These are phyloP conservation scores for Nyctereutes procyonoides DNA, from an alignment of 2,113 vertebrate genomes.

Conservation along the genomic window DNA sequence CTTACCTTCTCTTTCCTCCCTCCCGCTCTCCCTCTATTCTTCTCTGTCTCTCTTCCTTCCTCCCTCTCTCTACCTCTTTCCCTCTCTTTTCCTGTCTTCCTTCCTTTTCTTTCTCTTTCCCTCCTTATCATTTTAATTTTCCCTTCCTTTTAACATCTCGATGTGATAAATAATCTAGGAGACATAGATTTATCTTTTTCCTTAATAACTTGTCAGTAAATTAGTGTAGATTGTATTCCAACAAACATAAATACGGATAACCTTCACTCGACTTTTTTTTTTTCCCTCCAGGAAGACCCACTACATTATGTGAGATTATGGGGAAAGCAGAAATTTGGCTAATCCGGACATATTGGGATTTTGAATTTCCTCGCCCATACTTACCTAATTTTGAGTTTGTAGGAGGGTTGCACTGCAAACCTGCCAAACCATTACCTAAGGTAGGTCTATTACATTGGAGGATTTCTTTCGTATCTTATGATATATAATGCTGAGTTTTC, in stretches of 20 bases:
- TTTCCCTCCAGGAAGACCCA: slow-evolving; percentile 88
- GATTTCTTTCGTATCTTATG: background rate
- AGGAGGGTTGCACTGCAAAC: slow-evolving; percentile 94
- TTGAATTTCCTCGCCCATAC: slow-evolving; percentile 93
- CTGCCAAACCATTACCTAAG: slow-evolving; percentile 92
- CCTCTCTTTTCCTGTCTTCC: background rate
- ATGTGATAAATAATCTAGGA: background rate
- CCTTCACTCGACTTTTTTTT: background rate
- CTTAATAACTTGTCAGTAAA: background rate
- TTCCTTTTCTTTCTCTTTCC: background rate
- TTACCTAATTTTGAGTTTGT: slow-evolving; percentile 95
- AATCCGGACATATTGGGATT: slow-evolving; percentile 95
- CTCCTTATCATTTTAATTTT: background rate
- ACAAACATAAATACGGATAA: background rate
- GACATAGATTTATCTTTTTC: background rate
- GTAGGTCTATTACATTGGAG: slow-evolving; percentile 74
- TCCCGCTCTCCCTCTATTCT: too few species aligned
- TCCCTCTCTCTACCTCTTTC: background rate
- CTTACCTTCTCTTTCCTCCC: background rate
- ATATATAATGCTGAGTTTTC: background rate
- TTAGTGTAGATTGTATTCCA: background rate
- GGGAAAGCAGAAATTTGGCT: slow-evolving; percentile 95
- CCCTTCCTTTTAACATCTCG: background rate
- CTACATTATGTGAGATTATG: slow-evolving; percentile 90
- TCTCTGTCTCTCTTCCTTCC: too few species aligned